phyloP scores from a whole-genome alignment of 2,888 invertebrate genomes.

The Octodonta nipae region DNA sequence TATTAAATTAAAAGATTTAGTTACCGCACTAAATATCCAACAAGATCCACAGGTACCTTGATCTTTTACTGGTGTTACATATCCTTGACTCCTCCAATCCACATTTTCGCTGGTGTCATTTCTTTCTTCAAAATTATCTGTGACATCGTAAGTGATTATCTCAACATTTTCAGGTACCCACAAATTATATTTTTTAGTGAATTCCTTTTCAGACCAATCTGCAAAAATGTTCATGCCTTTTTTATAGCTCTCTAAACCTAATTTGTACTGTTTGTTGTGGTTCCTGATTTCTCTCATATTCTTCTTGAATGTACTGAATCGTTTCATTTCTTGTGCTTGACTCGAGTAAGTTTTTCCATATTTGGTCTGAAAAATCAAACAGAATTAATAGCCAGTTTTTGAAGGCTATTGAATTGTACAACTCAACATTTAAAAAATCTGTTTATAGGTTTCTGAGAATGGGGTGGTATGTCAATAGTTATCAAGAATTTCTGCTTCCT shows the following conservation, averaged over 20 bases:
- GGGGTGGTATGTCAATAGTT: too few relatives aligned
- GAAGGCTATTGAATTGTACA: too few relatives aligned
- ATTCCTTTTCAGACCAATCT: constrained; percentile 9
- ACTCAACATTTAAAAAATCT: too few relatives aligned
- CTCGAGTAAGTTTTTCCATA: too few relatives aligned
- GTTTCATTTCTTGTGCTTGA: constrained; percentile 5
- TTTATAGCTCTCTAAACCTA: constrained; percentile 6
- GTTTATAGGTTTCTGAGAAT: too few relatives aligned
- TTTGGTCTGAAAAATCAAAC: too few relatives aligned
- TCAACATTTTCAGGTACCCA: neutral
- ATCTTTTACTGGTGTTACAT: constrained; percentile 10
- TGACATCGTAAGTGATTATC: neutral
- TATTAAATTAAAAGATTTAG: neutral
- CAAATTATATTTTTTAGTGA: constrained; percentile 7
- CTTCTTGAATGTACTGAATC: constrained; percentile 6
- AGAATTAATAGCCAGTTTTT: too few relatives aligned
- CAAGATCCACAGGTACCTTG: constrained; percentile 12
- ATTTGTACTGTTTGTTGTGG: constrained; percentile 8
- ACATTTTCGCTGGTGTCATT: too few relatives aligned
- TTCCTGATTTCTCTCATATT: constrained; percentile 9
- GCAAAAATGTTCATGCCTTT: constrained; percentile 10
- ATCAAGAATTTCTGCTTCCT: too few relatives aligned
- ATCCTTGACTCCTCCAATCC: constrained; percentile 9
- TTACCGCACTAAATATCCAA: constrained; percentile 13
- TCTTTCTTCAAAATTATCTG: neutral